Evolutionary conservation across 2,888 invertebrate genomes (phyloP).

Genomic region (Melanotus villosus): DNA sequence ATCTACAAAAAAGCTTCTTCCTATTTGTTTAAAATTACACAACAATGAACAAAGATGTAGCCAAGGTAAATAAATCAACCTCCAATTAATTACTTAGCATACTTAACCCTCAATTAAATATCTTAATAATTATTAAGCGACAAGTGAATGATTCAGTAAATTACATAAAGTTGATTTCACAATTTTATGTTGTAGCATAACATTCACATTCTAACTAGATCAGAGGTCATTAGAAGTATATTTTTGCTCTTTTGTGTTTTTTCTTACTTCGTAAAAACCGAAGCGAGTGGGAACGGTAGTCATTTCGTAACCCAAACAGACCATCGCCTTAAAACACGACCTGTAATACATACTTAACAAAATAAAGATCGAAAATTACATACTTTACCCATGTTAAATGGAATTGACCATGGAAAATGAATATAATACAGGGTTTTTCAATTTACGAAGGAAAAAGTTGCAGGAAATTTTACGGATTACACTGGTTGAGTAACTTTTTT

Average conservation of each 20-base stretch:
- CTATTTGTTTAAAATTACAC: no score
- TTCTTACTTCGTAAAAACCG: neutral
- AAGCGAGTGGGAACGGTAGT: constrained; percentile 1
- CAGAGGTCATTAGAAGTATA: constrained; percentile 20
- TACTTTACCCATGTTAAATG: neutral
- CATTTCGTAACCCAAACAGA: neutral
- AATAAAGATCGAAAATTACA: neutral
- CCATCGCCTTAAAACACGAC: neutral
- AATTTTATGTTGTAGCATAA: neutral
- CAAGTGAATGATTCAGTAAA: neutral
- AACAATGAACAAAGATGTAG: no score
- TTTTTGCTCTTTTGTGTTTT: constrained; percentile 1
- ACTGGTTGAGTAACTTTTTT: constrained; percentile 6
- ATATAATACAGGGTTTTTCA: neutral
- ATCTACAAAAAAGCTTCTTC: no score
- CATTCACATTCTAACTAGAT: constrained; percentile 21
- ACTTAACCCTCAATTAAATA: neutral
- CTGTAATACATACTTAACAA: neutral
- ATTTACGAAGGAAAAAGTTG: neutral
- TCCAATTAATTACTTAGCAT: no score
- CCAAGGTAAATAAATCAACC: no score
- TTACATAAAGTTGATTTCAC: neutral
- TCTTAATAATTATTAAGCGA: neutral
- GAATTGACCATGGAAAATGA: neutral
- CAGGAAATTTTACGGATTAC: constrained; percentile 6